Evolutionary conservation across 2,113 vertebrate species (phyloP).

Genomic region (Phylloscopus trochilus): DNA sequence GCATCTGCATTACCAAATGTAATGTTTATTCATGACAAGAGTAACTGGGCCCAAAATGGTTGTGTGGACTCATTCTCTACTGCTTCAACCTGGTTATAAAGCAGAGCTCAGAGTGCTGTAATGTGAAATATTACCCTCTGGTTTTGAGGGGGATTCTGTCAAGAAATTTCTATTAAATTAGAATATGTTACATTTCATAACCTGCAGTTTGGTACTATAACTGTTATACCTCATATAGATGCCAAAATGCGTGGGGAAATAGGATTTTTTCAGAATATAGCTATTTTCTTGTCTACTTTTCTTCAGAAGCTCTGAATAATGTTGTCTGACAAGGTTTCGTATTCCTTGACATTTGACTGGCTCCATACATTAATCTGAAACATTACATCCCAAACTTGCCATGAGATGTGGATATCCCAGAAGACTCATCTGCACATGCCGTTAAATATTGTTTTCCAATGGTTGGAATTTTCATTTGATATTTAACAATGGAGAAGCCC

Average conservation of each 20-base stretch:
- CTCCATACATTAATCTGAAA: neutral
- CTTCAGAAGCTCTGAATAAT: neutral
- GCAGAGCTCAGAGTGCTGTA: neutral
- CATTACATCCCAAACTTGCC: neutral
- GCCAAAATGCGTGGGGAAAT: neutral
- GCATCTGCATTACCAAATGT: neutral
- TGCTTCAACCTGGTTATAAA: neutral
- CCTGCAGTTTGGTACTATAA: neutral
- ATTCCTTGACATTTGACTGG: neutral
- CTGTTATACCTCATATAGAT: neutral
- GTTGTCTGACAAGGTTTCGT: neutral
- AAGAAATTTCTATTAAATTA: neutral
- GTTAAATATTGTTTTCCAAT: neutral
- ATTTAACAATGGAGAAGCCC: neutral
- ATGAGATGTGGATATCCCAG: neutral
- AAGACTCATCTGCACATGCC: neutral
- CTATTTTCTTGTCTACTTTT: neutral
- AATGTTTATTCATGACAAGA: neutral
- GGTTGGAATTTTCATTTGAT: neutral
- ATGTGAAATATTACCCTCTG: neutral
- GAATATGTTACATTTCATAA: neutral
- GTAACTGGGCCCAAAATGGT: neutral
- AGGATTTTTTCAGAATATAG: neutral
- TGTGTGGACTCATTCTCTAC: neutral
- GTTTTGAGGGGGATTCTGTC: neutral